phyloP scores from a whole-genome alignment of 2,888 invertebrate species.

The Torymus texanus region DNA sequence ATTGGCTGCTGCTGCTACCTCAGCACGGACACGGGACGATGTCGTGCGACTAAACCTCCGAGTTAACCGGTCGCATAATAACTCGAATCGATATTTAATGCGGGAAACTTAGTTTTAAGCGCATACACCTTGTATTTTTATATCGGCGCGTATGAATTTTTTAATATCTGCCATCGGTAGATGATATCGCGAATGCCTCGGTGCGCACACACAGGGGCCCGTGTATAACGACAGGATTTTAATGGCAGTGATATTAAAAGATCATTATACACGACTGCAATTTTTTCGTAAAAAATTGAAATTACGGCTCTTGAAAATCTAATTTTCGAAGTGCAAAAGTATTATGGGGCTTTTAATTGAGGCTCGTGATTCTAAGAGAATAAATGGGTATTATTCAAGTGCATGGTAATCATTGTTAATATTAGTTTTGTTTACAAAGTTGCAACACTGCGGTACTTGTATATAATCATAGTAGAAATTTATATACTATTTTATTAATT shows the following conservation, averaged over 20 bases:
- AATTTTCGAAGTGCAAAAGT: constrained; percentile 4
- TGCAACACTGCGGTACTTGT: no score
- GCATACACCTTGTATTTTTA: constrained; percentile 37
- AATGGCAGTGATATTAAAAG: constrained; percentile 42
- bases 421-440: no score
- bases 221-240: constrained; percentile 43
- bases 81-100: constrained; percentile 53
- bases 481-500: no score
- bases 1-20: constrained; percentile 1
- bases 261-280: not conserved
- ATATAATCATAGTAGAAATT: no score
- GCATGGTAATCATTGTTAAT: no score
- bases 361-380: not conserved
- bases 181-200: constrained; percentile 38
- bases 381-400: no score
- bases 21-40: not conserved
- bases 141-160: constrained; percentile 43
- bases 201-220: not conserved
- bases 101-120: constrained; percentile 46
- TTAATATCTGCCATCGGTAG: constrained; percentile 46
- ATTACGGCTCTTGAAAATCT: constrained; percentile 24
- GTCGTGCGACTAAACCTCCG: constrained; percentile 22
- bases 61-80: constrained; percentile 47
- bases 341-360: constrained; percentile 5
- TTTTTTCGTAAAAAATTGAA: constrained; percentile 23